Base-by-base conservation (phyloP, 2,113 vertebrate species). In the Eleginops maclovinus region DNA sequence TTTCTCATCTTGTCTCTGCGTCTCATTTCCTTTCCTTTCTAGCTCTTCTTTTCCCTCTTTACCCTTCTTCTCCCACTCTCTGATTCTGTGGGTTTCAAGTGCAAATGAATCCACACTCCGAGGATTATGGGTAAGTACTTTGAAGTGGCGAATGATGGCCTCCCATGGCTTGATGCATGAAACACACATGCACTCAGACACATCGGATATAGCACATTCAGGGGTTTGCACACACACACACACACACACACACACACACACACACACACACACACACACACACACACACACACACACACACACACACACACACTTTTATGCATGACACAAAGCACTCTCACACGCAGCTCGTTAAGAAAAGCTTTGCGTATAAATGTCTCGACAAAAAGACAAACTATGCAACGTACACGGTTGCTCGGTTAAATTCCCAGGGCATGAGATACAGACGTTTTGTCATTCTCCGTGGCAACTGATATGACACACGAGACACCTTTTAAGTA, bases 41-140 rank as follows among this genome's bases (percentile, higher is more conserved):
- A 36, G 31, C 21, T 28, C 60, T 74, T 64, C 36, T 62, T 36
- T 12, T 17, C 63, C 58, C 63, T 53, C 8, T 41, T 40, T 5
- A 44, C 64, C 41, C 40, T 54, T 40, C 49, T 12, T 21, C 50
- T 28, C 58, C 10, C 17, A 41, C 58, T 68, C 75, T 26, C 68
- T 72, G 72, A 9, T 28, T 82, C 65, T 54, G 28, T 56, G 51
- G 69, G 68, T 86, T 90, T 90, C 81, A 90, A 93, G 87, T 89
- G 85, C 84, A 93, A 91, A 93, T 90, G 83, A 88, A 87, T 86
- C 72, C 75, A 73, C 88, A 86, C 85, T 87, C 77, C 11, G 36
- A 89, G 89, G 86, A 91, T 88, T 87, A 89, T 86, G 69, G 77
- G 61, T 74, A 87, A 87, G 69, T 46, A 86, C 87, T 88, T 79